phyloP scores from a whole-genome alignment of 1,140 invertebrate genomes.

The Drosophila kohkoa region DNA sequence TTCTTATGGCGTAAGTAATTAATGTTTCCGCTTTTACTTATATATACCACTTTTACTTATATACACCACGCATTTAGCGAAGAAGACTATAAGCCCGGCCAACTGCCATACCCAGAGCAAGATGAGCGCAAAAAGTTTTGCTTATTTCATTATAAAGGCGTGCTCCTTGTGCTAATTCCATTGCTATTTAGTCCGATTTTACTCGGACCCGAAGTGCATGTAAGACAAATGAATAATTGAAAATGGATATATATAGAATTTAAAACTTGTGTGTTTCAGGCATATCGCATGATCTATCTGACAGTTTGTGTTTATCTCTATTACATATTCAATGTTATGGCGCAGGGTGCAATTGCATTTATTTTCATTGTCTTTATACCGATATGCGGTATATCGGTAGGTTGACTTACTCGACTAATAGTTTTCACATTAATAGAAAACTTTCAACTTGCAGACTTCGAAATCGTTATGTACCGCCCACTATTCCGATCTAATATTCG shows the following conservation, averaged over 20 bases:
- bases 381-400: slow-evolving; percentile 35
- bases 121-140: slow-evolving; percentile 55
- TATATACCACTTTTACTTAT: neutral
- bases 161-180: slow-evolving; percentile 47
- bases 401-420: neutral
- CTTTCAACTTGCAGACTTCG: slow-evolving; percentile 21
- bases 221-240: slow-evolving; percentile 3
- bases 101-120: slow-evolving; percentile 29
- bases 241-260: neutral
- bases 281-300: slow-evolving; percentile 45
- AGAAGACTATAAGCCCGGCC: slow-evolving; percentile 55
- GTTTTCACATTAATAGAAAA: neutral
- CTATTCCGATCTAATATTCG: slow-evolving; percentile 54
- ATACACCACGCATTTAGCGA: neutral
- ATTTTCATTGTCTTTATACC: slow-evolving; percentile 53
- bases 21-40: too few relatives aligned
- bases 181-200: slow-evolving; percentile 47
- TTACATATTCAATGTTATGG: slow-evolving; percentile 60
- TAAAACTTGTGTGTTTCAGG: slow-evolving; percentile 11
- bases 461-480: slow-evolving; percentile 9
- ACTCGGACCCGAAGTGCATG: slow-evolving; percentile 10
- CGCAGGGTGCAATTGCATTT: slow-evolving; percentile 53
- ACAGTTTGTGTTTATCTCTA: slow-evolving; percentile 40
- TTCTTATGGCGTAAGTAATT: slow-evolving; percentile 35
- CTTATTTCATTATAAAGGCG: slow-evolving; percentile 63